Base-by-base conservation (phyloP, 2,113 vertebrate genomes). In the Helogale parvula region DNA sequence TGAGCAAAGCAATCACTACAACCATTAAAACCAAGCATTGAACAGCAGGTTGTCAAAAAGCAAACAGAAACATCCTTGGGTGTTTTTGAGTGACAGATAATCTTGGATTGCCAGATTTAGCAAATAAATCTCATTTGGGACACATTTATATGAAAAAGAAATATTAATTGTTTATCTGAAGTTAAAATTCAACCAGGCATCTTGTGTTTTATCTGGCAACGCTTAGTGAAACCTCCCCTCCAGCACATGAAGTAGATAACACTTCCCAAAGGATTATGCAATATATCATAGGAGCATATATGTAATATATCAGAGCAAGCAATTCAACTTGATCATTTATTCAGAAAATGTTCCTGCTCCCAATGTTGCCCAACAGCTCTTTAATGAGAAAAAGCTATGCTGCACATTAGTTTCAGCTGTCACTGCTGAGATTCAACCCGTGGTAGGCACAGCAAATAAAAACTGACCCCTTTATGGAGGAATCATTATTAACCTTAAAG, bases 311-410 rank as follows among this genome's bases (percentile, higher is more conserved):
- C 76, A 91, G n/a, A 84, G 50, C 11, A 74, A 94, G 38, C 35
- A 90, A 76, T 50, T 97, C 76, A n/a, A 95, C 25, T 80, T 93
- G 57, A 87, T 87, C 69, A 76, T 84, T 97, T 88, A 93, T 85
- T 94, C 66, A 89, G 71, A 93, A 88, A 89, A 71, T 81, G 35
- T 91, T 88, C 86, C 76, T 88, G 27, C 29, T 93, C 52, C 57
- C 76, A 93, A 1, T 95, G 57, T 92, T 95, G 52, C n/a, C 52
- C 81, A 91, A 50, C 83, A 96, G 66, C 54, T 93, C 54, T 83
- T 96, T 90, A 94, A 77, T 81, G 86, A 95, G 86, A 88, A 97
- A 93, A 94, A 31, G 8, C 35, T 84, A 27, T 66, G 60, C 4
- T 63, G 52, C 25, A 47, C 11, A 81, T 47, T 85, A 71, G 57